Base-by-base conservation (phyloP, 1,140 invertebrate genomes). In the Spodoptera frugiperda region DNA sequence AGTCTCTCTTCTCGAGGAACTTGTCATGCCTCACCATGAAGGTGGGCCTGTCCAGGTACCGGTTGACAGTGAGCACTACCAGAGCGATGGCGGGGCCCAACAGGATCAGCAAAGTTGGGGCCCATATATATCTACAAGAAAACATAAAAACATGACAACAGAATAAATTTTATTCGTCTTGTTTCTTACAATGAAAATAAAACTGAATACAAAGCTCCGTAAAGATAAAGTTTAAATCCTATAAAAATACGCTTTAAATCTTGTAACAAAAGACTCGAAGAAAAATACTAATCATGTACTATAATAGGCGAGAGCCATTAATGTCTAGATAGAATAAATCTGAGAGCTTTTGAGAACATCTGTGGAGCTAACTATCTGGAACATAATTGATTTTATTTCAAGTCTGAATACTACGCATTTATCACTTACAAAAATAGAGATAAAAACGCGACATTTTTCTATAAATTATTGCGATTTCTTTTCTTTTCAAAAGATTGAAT, bases 1-100 rank as follows among this genome's bases (percentile, higher is more conserved):
- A 91, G 0, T 44, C 4, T 17, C 77, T 78, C 3, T 30, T 17
- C 0, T 17, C 67, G 6, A 71, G 17, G 3, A 44, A 12, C 0
- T 75, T 33, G 3, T 86, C 81, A 3, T 61, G 8, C 1, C 78
- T 70, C n/a, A 80, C 71, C n/a, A 89, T 78, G 63, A 78, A 84
- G 0, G 87, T 91, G 0, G 89, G 88, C 17, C 85, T 82, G 11
- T 77, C 67, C 6, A 84, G 17, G 59, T 82, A 91, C 2, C 87
- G 80, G 8, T 71, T 55, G 1, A 91, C 51, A 0, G 80, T 84
- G 17, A 80, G 53, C n/a, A 46, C 59, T 0, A 89, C 55, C 1
- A 85, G 82, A 3, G 76, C 39, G 84, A 79, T 19, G 67, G 84
- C 10, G 78, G 53, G 15, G 9, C 59, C 59, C 5, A 88, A 39